phyloP scores from a whole-genome alignment of 2,113 vertebrate genomes.

The Gambusia holbrooki region DNA sequence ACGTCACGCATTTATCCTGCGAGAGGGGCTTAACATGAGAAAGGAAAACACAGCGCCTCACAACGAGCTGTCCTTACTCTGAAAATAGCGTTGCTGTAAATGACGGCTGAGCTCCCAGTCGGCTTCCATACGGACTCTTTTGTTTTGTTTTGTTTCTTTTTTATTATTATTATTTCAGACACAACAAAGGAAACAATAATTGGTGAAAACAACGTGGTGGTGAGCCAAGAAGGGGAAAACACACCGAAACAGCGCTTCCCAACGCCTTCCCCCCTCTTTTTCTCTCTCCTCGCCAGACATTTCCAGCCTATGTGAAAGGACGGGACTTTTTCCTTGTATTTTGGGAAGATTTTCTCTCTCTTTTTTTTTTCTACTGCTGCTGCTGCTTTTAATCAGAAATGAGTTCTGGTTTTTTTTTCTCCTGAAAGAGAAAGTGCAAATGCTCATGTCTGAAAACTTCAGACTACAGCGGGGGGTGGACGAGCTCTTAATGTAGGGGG shows the following conservation, averaged over 20 bases:
- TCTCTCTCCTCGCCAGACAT: conserved; percentile 47
- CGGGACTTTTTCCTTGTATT: conserved; percentile 54
- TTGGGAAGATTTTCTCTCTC: neutral
- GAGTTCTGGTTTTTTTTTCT: conserved; percentile 38
- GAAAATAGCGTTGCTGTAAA: neutral
- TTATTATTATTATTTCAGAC: conserved; percentile 53
- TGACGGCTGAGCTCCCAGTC: conserved; percentile 1
- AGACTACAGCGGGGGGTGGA: conserved; percentile 25
- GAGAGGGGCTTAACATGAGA: conserved; percentile 35
- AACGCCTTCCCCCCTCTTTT: conserved; percentile 46
- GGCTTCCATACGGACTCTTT: conserved; percentile 59
- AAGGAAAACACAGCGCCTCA: conserved; percentile 5
- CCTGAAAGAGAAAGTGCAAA: conserved; percentile 30
- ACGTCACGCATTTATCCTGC: conserved; percentile 65
- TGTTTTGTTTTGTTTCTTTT: conserved; percentile 49
- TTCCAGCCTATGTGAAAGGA: conserved; percentile 45
- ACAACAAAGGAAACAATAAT: conserved; percentile 86
- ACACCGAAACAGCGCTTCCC: conserved; percentile 66
- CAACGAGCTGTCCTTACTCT: conserved; percentile 11
- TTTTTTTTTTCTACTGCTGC: neutral
- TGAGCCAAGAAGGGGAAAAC: conserved; percentile 74
- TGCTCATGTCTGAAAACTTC: conserved; percentile 74
- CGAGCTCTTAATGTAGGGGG: conserved; percentile 43
- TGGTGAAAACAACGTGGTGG: conserved; percentile 83
- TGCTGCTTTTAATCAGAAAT: conserved; percentile 33